Base-by-base conservation (phyloP, 2,113 vertebrate genomes). In the Alces alces region DNA sequence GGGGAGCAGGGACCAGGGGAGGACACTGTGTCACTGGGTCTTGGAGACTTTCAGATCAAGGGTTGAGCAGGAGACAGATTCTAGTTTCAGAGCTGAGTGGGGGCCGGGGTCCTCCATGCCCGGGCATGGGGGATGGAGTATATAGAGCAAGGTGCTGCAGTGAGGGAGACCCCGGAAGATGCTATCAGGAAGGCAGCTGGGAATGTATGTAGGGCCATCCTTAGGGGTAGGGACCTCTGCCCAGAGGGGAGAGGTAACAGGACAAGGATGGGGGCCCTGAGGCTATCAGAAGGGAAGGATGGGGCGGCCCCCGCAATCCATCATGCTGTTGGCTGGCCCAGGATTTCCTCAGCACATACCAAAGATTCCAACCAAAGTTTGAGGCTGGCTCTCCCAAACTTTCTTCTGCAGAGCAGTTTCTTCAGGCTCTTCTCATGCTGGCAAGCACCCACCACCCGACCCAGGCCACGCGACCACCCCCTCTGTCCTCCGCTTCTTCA, bases 381-480 rank as follows among this genome's bases (percentile, higher is more conserved):
- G 91, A 97, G 95, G 80, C 3, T 61, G 54, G 93, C 33, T 89
- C 86, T 94, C 96, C 87, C 97, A 98, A 98, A 98, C 96, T 97
- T 97, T 78, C 89, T 79, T 91, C 54, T 61, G 87, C 93, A 93
- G 89, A 95, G 64, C 92, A 93, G 89, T 95, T 96, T 73, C 84
- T 85, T 50, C 14, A 7, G 87, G 92, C 91, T 93, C 64, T 86
- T 88, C 82, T 96, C 98, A 98, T 97, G 98, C 97, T 82, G 52
- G 97, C 98, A 98, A 91, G 98, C 97, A 98, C 60, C 86, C 76
- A 78, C 89, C 61, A 19, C 89, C 89, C 78, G 61, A 1, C 86
- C 94, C 8, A 1, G 79, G 33, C 93, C 97, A 73, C 97, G 97
- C 97, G 98, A 47, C 76, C 61, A 92, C 39, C 79, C 33, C 21